Evolutionary conservation across 1,140 invertebrate genomes (phyloP).

Genomic region (Trachymyrmex cornetzi): DNA sequence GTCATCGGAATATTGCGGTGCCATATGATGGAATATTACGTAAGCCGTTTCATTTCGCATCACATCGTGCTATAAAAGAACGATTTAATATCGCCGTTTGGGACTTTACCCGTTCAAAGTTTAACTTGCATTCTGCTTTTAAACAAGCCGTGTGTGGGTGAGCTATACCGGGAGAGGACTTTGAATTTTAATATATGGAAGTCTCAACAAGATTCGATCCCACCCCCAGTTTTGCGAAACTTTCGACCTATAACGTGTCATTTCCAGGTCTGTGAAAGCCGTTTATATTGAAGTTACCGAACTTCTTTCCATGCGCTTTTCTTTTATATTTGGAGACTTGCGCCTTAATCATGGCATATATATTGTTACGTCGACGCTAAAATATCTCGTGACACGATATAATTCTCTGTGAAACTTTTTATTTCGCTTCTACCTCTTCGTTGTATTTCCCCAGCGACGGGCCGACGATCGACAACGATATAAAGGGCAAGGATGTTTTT

Average conservation of each 20-base stretch:
- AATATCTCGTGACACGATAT: background rate
- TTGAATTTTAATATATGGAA: conserved; percentile 34
- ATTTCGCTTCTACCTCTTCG: background rate
- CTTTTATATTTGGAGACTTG: background rate
- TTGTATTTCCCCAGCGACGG: background rate
- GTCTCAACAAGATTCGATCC: background rate
- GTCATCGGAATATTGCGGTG: background rate
- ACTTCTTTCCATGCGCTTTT: background rate
- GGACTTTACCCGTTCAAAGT: background rate
- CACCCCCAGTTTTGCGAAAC: background rate
- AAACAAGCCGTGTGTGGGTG: conserved; percentile 28
- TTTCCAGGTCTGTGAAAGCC: background rate
- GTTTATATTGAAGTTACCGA: background rate
- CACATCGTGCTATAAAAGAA: background rate
- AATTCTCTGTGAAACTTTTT: conserved; percentile 25
- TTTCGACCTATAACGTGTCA: conserved; percentile 3
- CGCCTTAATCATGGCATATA: background rate
- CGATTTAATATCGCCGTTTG: conserved; percentile 39
- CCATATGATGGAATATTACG: conserved; percentile 19
- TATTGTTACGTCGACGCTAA: background rate
- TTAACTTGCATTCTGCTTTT: conserved; percentile 31
- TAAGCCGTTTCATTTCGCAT: conserved; percentile 39
- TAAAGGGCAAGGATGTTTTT: background rate
- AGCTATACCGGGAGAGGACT: background rate
- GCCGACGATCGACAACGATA: background rate